Conservation (phyloP, 2,113 vertebrate species). For the Stegastes partitus region DNA sequence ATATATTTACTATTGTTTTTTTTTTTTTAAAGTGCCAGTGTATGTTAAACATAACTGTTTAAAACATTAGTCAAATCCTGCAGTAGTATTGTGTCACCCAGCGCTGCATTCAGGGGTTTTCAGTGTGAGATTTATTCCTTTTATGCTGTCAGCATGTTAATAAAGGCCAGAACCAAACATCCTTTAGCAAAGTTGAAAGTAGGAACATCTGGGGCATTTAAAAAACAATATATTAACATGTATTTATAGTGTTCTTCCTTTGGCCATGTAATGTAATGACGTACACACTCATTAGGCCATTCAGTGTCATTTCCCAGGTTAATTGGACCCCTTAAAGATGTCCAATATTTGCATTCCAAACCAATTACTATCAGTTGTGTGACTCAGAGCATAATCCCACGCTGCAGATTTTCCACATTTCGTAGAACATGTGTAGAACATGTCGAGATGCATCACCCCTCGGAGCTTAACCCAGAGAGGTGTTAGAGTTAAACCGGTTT, state of each 20-base stretch:
- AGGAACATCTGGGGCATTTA: background rate
- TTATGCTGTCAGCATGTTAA: background rate
- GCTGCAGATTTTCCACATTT: background rate
- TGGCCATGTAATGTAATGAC: background rate
- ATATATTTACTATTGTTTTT: too few species aligned
- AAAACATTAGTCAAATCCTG: background rate
- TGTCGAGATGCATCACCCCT: background rate
- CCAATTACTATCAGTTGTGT: background rate
- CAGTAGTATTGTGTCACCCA: background rate
- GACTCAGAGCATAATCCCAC: background rate
- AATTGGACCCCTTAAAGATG: background rate
- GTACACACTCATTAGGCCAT: background rate
- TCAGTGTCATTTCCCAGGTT: background rate
- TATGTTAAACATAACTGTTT: too few species aligned
- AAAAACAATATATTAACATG: background rate
- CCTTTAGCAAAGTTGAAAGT: constrained; percentile 5
- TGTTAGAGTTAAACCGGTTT: background rate
- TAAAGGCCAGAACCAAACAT: constrained; percentile 9
- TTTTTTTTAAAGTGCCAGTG: too few species aligned
- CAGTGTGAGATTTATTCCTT: background rate
- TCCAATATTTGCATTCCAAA: background rate
- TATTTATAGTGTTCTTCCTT: background rate
- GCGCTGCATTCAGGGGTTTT: background rate
- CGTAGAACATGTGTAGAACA: background rate
- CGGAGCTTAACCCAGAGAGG: background rate